Evolutionary conservation across 2,113 vertebrate genomes (phyloP).

Genomic region (Macrotus californicus): DNA sequence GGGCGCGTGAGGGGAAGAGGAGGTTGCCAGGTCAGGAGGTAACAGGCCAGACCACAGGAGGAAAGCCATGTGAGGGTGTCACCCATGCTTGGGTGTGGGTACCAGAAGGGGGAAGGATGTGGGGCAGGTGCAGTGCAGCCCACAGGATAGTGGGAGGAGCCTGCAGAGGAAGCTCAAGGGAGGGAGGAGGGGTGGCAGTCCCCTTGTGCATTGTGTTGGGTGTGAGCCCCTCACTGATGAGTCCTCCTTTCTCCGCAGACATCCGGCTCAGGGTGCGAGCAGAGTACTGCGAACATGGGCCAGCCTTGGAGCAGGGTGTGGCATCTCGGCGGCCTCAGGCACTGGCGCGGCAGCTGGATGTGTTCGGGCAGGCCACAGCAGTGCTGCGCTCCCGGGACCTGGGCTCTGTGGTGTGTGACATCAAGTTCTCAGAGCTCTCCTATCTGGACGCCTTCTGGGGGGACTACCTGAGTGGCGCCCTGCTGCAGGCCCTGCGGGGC

Average conservation of each 20-base stretch:
- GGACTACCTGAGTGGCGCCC: slow-evolving; percentile 90
- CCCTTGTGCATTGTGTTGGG: background rate
- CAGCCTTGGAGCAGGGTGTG: slow-evolving; percentile 85
- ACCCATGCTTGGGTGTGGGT: background rate
- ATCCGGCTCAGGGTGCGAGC: slow-evolving; percentile 90
- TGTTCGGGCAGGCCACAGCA: slow-evolving; percentile 88
- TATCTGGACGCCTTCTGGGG: slow-evolving; percentile 94
- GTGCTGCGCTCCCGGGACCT: slow-evolving; percentile 89
- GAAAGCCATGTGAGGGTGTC: background rate
- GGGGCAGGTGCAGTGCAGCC: background rate
- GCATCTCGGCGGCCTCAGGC: slow-evolving; percentile 87
- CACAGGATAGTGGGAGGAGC: background rate
- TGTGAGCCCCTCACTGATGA: background rate
- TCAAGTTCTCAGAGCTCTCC: slow-evolving; percentile 92
- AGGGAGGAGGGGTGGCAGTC: background rate
- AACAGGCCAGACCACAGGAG: background rate
- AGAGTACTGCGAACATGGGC: slow-evolving; percentile 90
- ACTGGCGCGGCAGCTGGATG: slow-evolving; percentile 88
- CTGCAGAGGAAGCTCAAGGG: background rate
- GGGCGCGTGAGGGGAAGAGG: background rate
- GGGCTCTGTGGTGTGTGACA: slow-evolving; percentile 91
- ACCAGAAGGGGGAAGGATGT: background rate
- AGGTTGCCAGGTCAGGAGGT: background rate
- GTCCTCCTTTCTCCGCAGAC: slow-evolving; percentile 75
- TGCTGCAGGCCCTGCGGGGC: slow-evolving; percentile 90